These are phyloP conservation scores for Rhingia campestris DNA, from an alignment of 2,888 invertebrate genomes.

Conservation along the genomic window DNA sequence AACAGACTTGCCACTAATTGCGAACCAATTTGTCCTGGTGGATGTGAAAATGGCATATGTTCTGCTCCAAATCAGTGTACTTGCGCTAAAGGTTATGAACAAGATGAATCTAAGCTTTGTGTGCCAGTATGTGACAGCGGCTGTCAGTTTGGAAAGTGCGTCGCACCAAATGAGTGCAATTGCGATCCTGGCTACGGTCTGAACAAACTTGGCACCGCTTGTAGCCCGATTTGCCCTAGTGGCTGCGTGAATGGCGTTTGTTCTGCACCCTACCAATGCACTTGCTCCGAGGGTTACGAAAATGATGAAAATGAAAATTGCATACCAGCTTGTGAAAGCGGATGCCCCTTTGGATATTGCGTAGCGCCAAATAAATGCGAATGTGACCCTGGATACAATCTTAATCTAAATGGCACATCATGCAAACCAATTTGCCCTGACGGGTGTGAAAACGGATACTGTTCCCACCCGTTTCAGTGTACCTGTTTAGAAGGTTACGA, in stretches of 20 bases:
- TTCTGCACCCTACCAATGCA: too few species aligned
- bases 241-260: neutral
- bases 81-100: neutral
- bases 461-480: constrained; percentile 84
- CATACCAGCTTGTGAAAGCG: too few species aligned
- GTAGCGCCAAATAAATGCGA: too few species aligned
- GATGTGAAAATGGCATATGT: neutral
- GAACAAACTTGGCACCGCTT: neutral
- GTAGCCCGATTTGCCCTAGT: neutral
- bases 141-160: constrained; percentile 85
- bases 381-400: too few species aligned
- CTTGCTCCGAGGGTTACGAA: too few species aligned
- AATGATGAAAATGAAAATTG: too few species aligned
- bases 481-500: constrained; percentile 78
- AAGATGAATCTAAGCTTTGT: constrained; percentile 80
- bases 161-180: constrained; percentile 85
- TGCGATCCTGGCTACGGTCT: constrained; percentile 75
- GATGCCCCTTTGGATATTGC: too few species aligned
- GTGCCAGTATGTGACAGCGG: constrained; percentile 85
- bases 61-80: neutral
- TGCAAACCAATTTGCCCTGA: constrained; percentile 85
- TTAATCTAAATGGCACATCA: constrained; percentile 77
- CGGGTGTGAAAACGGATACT: constrained; percentile 85
- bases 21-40: neutral
- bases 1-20: neutral